phyloP scores from a whole-genome alignment of 2,888 invertebrate species.

The Ceramica pisi region DNA sequence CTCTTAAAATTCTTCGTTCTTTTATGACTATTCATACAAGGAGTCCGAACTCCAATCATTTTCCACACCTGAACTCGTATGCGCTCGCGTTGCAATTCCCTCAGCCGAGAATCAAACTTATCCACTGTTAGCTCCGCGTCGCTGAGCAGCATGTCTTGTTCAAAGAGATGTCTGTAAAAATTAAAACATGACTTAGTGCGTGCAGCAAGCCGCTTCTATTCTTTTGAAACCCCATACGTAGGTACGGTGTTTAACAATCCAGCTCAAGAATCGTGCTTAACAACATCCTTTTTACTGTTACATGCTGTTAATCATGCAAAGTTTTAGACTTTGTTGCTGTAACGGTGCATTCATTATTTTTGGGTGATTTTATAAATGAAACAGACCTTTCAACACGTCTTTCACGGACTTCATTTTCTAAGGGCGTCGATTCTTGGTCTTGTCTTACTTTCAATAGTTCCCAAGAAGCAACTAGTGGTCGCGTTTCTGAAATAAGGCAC shows the following conservation, averaged over 20 bases:
- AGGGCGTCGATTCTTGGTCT: conserved; percentile 84
- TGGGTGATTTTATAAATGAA: background rate
- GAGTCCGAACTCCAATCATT: too few relatives aligned
- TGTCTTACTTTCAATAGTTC: conserved; percentile 79
- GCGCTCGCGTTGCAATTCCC: conserved; percentile 89
- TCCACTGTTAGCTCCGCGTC: conserved; percentile 91
- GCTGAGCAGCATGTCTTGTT: conserved; percentile 92
- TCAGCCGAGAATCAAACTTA: conserved; percentile 92
- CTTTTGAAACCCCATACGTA: too few relatives aligned
- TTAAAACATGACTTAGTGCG: background rate
- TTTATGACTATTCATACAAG: too few relatives aligned
- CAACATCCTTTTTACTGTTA: too few relatives aligned
- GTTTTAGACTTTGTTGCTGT: too few relatives aligned
- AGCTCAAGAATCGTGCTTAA: too few relatives aligned
- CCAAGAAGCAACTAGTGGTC: conserved; percentile 83
- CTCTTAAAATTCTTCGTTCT: too few relatives aligned
- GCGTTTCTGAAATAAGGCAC: conserved; percentile 74
- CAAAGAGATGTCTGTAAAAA: conserved; percentile 87
- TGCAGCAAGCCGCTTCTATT: too few relatives aligned
- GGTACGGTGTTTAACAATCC: too few relatives aligned
- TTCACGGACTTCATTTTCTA: conserved; percentile 91
- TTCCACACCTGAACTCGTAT: conserved; percentile 87
- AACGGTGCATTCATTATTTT: background rate
- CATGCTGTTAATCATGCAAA: too few relatives aligned
- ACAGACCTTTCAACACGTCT: conserved; percentile 86